Conservation (phyloP, 1,140 invertebrate species). For the Rhyacophila brunnea region DNA sequence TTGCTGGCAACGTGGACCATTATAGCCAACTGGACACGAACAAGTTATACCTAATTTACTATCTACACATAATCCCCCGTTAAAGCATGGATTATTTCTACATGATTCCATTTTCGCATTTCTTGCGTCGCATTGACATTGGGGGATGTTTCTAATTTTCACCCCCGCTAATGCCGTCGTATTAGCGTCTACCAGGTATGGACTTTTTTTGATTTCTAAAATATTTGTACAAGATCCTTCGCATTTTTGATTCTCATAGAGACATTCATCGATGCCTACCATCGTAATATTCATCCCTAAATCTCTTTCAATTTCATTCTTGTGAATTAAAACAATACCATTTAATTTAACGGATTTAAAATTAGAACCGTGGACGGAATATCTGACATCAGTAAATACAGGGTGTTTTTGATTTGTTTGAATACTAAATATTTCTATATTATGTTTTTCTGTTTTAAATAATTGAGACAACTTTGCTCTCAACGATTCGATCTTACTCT, state of each 20-base stretch:
- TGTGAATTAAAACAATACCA: slow-evolving; percentile 62
- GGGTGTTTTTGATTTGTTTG: slow-evolving; percentile 52
- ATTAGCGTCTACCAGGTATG: slow-evolving; percentile 73
- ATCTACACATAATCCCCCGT: slow-evolving; percentile 66
- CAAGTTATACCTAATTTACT: slow-evolving; percentile 60
- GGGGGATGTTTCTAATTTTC: slow-evolving; percentile 54
- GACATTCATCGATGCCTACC: slow-evolving; percentile 70
- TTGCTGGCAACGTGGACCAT: slow-evolving; percentile 70
- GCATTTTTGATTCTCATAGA: slow-evolving; percentile 61
- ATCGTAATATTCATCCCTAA: slow-evolving; percentile 66
- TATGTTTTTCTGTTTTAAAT: slow-evolving; percentile 55
- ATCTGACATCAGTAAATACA: slow-evolving; percentile 63
- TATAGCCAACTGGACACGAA: slow-evolving; percentile 61
- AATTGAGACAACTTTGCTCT: slow-evolving; percentile 56
- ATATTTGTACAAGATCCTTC: slow-evolving; percentile 64
- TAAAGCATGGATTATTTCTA: slow-evolving; percentile 61
- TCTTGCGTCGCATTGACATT: slow-evolving; percentile 59
- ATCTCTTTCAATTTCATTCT: slow-evolving; percentile 61
- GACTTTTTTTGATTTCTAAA: slow-evolving; percentile 61
- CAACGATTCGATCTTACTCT: slow-evolving; percentile 57
- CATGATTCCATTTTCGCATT: slow-evolving; percentile 60
- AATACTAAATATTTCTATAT: slow-evolving; percentile 69
- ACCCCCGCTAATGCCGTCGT: slow-evolving; percentile 67
- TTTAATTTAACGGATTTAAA: slow-evolving; percentile 65
- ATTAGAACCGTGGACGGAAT: slow-evolving; percentile 66